Conservation (phyloP, 1,140 invertebrate species). For the Littorina saxatilis region DNA sequence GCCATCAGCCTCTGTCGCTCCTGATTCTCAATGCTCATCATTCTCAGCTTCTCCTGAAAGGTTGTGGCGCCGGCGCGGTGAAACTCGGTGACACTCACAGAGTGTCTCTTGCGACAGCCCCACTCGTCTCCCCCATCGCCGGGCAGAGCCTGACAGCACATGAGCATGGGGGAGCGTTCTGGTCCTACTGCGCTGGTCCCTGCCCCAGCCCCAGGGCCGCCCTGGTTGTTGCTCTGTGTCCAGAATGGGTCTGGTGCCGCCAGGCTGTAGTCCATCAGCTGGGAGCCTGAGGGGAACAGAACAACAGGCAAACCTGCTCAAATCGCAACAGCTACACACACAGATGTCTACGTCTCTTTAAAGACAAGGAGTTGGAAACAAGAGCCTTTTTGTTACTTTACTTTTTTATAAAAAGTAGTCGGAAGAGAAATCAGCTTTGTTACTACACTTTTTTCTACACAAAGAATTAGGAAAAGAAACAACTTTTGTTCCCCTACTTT, state of each 20-base stretch:
- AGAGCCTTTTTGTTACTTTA: too few species aligned
- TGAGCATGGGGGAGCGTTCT: conserved; percentile 31
- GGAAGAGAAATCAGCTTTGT: too few species aligned
- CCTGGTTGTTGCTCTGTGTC: background rate
- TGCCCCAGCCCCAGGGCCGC: background rate
- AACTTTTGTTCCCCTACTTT: too few species aligned
- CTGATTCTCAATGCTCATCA: conserved; percentile 64
- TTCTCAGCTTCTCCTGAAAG: conserved; percentile 55
- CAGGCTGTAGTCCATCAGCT: conserved; percentile 39
- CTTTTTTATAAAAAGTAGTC: too few species aligned
- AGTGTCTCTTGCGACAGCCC: conserved; percentile 66
- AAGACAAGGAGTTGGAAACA: too few species aligned
- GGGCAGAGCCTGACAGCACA: conserved; percentile 43
- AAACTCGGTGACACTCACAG: conserved; percentile 66
- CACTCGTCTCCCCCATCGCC: conserved; percentile 45
- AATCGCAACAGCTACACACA: background rate
- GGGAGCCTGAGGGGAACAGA: conserved; percentile 27
- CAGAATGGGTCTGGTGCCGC: conserved; percentile 12
- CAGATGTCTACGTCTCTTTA: too few species aligned
- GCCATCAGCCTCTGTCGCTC: conserved; percentile 62
- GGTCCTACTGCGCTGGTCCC: background rate
- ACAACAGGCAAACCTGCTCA: conserved; percentile 53
- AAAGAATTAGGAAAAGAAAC: too few species aligned
- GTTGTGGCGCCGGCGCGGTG: conserved; percentile 54
- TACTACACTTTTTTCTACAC: too few species aligned